These are phyloP conservation scores for Clepsis dumicolana DNA, from an alignment of 2,888 invertebrate species.

Conservation along the genomic window DNA sequence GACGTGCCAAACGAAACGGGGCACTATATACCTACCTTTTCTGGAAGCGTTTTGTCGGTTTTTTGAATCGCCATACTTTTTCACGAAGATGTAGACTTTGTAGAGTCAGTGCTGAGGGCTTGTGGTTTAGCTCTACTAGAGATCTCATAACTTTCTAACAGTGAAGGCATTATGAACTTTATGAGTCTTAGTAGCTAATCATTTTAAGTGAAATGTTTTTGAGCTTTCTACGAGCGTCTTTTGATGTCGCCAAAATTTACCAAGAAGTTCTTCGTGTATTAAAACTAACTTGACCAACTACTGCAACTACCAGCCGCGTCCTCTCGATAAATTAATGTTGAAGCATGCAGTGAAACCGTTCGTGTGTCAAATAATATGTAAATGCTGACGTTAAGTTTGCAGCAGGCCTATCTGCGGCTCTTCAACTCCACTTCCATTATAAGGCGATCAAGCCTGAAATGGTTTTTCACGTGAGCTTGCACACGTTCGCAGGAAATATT, in stretches of 20 bases:
- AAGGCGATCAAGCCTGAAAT: conserved; percentile 41
- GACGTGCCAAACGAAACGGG: too few species aligned
- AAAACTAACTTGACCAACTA: not conserved
- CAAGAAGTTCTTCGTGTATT: not conserved
- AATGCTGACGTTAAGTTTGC: conserved; percentile 21
- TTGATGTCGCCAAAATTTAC: not conserved
- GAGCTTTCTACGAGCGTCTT: not conserved
- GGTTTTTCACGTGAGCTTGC: conserved; percentile 35
- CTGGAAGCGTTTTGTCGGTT: too few species aligned
- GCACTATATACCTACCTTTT: too few species aligned
- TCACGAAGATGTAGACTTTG: too few species aligned
- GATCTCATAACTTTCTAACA: too few species aligned
- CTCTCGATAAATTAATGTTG: conserved; percentile 5
- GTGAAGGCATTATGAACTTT: too few species aligned
- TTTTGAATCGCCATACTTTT: too few species aligned
- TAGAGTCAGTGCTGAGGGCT: too few species aligned
- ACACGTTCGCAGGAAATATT: conserved; percentile 24
- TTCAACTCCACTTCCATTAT: conserved; percentile 32
- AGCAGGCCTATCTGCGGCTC: conserved; percentile 17
- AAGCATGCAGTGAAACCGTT: not conserved
- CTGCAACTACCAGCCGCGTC: not conserved
- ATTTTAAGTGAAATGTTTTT: too few species aligned
- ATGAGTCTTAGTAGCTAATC: too few species aligned
- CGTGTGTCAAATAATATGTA: conserved; percentile 39
- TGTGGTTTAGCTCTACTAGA: too few species aligned